Evolutionary conservation across 1,140 invertebrate species (phyloP), one percentile per base, ranked within the genome.

Genomic region (Nautilus pompilius): DNA sequence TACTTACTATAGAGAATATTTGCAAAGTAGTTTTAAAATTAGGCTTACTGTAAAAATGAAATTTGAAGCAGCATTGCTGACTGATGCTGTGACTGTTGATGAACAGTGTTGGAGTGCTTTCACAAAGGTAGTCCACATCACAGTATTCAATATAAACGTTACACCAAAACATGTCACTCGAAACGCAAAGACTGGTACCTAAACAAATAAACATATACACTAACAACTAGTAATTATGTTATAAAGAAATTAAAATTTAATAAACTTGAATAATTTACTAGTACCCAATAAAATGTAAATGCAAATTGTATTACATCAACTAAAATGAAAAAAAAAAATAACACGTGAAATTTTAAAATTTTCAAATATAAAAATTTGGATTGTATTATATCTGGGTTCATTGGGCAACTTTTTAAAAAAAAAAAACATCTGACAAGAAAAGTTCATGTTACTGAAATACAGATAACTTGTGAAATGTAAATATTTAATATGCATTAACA

Each of bases 41-140:
- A 24, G 32, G 68, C 73, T 71, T 71, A 84, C 83, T n/a, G 82
- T 79, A 41, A 80, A 74, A 26, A 83, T 74, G 62, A 84, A 84
- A 71, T 84, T 84, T 5, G 82, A 79, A 46, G 81, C 82, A 32
- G 80, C 81, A 63, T 83, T 84, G 17, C 76, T 81, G 1, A 83
- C 74, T 28, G 83, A 81, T 3, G 82, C 82, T 68, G 83, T 81
- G 17, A 84, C 53, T 6, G 81, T 79, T 32, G 82, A 80, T 15
- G 74, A 66, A 61, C 78, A 80, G 32, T 66, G 66, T 24, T 77
- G 69, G 24, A 84, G 66, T 2, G 83, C 81, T 63, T 83, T 83
- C 0, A 81, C 75, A 68, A 83, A 83, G 6, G 75, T 71, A 46
- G 79, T 78, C 76, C 80, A 82, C 83, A 84, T 84, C 22, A 83